phyloP scores from a whole-genome alignment of 2,888 invertebrate species.

The Xanthorhoe spadicearia region DNA sequence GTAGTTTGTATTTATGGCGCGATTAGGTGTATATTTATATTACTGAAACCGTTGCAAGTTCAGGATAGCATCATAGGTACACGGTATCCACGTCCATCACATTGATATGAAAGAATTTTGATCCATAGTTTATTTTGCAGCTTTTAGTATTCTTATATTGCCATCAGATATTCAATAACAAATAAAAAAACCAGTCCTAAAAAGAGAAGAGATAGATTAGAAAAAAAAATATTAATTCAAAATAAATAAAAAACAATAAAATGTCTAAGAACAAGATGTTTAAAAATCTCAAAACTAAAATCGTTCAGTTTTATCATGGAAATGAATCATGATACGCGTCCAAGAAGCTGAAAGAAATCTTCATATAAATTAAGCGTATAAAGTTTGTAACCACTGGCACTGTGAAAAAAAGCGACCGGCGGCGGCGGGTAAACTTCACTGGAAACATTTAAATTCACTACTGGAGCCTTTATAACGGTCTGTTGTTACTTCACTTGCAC shows the following conservation, averaged over 20 bases:
- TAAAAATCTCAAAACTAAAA: conserved; percentile 4
- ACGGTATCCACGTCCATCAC: too few species aligned
- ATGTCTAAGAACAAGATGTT: too few species aligned
- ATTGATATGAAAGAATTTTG: too few species aligned
- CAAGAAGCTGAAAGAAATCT: conserved; percentile 61
- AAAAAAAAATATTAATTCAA: too few species aligned
- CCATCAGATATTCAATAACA: not conserved
- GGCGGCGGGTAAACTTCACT: conserved; percentile 57
- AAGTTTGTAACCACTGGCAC: conserved; percentile 57
- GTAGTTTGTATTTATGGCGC: conserved; percentile 14
- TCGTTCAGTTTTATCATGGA: conserved; percentile 19
- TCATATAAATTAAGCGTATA: conserved; percentile 74
- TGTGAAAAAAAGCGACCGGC: conserved; percentile 53
- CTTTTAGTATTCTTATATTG: too few species aligned
- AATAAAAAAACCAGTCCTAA: not conserved
- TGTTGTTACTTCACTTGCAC: conserved; percentile 48
- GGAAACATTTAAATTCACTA: conserved; percentile 62
- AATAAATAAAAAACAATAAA: not conserved
- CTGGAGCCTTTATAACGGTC: conserved; percentile 50
- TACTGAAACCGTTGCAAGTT: not conserved
- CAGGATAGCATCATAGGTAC: not conserved
- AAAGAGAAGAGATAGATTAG: too few species aligned
- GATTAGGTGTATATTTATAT: not conserved
- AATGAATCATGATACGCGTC: conserved; percentile 34
- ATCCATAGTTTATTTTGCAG: too few species aligned